Evolutionary conservation across 2,797 vertebrate species (phyloP), one percentile per base, ranked within the genome.

Genomic region (Diplodus sargus): DNA sequence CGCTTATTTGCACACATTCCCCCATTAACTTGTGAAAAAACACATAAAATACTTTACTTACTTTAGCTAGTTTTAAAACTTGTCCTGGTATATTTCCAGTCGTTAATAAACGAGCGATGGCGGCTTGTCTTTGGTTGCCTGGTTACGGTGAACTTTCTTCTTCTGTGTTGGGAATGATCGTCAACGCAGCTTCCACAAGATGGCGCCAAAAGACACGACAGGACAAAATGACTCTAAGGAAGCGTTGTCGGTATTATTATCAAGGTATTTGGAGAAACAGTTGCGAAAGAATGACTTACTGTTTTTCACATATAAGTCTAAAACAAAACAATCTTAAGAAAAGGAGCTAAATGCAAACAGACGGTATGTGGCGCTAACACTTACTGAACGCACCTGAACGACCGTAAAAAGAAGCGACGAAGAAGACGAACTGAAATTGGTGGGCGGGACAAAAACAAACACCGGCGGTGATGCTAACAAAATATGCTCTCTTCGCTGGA

Each of bases 401-500:
- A 2, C 9, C 23, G 2, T 10, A 4, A 39, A 65, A 54, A 0
- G 0, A 56, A 52, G 30, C 51, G 48, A 42, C 28, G 82, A 85
- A 84, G 87, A 88, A 85, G 66, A 64, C 0, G 22, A 63, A 30
- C 39, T 43, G 22, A 43, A 62, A 1, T 30, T 22, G 0, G 68
- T 84, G 70, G 90, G 89, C 86, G 88, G 87, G 70, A 88, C 75
- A 74, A 81, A 66, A 81, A 68, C 16, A 53, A 76, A 78, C 10
- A 4, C 15, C 17, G 20, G 4, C 1, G 13, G 17, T 59, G 43
- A 1, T 57, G 15, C 15, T 0, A 23, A 11, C 1, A 2, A 30
- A 25, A 15, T 3, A 18, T 25, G 1, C 0, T 3, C 4, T 11
- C 2, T 17, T 15, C 0, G 4, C 10, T 4, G 2, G 15, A 47